phyloP scores from a whole-genome alignment of 1,140 invertebrate species.

The Archivesica marissinica region DNA sequence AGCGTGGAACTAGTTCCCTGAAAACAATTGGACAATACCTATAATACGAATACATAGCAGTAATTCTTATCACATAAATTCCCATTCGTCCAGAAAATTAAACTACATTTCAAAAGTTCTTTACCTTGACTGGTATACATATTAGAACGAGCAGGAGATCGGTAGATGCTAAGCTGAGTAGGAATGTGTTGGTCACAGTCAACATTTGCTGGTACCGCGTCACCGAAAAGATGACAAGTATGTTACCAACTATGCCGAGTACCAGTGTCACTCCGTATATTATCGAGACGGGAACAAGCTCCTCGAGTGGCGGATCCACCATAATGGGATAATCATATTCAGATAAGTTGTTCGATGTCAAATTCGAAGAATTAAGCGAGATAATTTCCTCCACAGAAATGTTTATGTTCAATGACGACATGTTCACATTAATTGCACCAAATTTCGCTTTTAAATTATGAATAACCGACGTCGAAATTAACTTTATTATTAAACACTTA shows the following conservation, averaged over 20 bases:
- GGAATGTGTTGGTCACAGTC: conserved; percentile 89
- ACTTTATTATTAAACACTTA: too few species aligned
- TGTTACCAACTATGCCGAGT: conserved; percentile 87
- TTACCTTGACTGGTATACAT: conserved; percentile 91
- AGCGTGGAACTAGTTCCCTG: too few species aligned
- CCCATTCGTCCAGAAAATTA: too few species aligned
- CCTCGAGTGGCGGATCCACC: conserved; percentile 84
- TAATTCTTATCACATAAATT: too few species aligned
- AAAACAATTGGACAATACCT: too few species aligned
- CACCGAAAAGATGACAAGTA: conserved; percentile 87
- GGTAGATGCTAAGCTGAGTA: conserved; percentile 88
- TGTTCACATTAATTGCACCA: too few species aligned
- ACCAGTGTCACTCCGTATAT: conserved; percentile 87
- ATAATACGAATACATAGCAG: too few species aligned
- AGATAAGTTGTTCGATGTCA: not conserved
- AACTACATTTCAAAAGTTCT: too few species aligned
- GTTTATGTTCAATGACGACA: not conserved
- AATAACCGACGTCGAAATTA: too few species aligned
- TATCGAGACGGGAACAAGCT: conserved; percentile 86
- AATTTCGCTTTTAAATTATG: too few species aligned
- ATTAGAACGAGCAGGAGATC: conserved; percentile 89
- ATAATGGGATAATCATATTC: conserved; percentile 85
- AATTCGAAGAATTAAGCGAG: not conserved
- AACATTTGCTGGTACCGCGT: conserved; percentile 85
- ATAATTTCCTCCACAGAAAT: not conserved